Base-by-base conservation (phyloP, 2,113 vertebrate genomes). In the Theristicus caerulescens region DNA sequence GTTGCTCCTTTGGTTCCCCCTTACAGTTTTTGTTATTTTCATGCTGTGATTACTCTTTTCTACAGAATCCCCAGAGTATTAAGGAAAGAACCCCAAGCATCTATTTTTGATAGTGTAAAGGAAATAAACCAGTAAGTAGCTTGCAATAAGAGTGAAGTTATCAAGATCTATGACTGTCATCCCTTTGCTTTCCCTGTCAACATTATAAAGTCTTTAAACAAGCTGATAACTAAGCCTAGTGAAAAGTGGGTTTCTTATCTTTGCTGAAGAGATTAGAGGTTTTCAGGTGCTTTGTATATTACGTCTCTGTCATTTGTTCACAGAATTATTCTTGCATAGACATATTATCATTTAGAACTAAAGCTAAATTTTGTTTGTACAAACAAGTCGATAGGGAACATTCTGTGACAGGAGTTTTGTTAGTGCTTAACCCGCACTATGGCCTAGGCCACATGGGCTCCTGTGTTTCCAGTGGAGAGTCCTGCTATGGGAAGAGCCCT, bases 231-330 rank as follows among this genome's bases (percentile, higher is more conserved):
- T 49, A 66, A 61, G 17, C 24, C 29, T 49, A 71, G 55, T 58
- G 78, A 84, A 82, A 81, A 93, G 9, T 0, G 0, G 10, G 6
- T 16, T 65, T 62, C 7, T 55, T 59, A 25, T 9, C 49, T 90
- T 71, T 74, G 12, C 40, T 81, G 49, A 77, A 58, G 36, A 83
- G 13, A 26, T 58, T 21, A 77, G 44, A 88, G 5, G 17, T 64
- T 86, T 85, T 77, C 6, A 8, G 19, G 44, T 31, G 36, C 24
- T 92, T 92, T 88, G 7, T 77, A 3, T 66, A 34, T 86, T 51
- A 71, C 0, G 6, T 10, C 5, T 70, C 13, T 1, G 2, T 65
- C 0, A 3, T 72, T 86, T 82, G 14, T 40, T 62, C 44, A 64
- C 55, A 44, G 25, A 82, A 80, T 46, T 58, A 64, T 47, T 51